Evolutionary conservation across 1,140 invertebrate genomes (phyloP), one percentile per base, ranked within the genome.

Genomic region (Oryzaephilus surinamensis): DNA sequence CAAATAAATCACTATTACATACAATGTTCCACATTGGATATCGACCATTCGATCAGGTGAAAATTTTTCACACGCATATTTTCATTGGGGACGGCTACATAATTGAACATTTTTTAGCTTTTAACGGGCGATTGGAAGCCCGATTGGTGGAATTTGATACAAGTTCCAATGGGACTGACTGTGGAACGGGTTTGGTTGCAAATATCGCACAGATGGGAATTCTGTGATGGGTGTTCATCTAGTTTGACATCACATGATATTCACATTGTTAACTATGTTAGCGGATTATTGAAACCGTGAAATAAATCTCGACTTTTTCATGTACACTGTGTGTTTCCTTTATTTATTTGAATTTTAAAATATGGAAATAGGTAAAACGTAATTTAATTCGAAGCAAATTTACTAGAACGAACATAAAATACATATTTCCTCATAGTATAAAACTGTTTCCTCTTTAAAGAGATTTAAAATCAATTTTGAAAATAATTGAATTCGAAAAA

Each of bases 11-110:
- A 0, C 60, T 85, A 2, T 58, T 82, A 2, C 74, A 80, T 50
- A 73, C 73, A 12, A 84, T 84, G 80, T 85, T 84, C 52, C 79
- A 81, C 45, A 81, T 85, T 27, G 80, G 77, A 6, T 66, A 74
- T 34, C 61, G 62, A 11, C 70, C 71, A 2, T 84, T 84, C 46
- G 81, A 85, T 65, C 74, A 81, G 63, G 76, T 81, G 58, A 48
- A 39, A 24, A 39, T 14, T 32, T 21, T 38, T 23, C 8, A 38
- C 35, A 15, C 5, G 5, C 14, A 29, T 34, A 26, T 5, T 11
- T n/a, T 24, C 20, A 21, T 6, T 21, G 6, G 10, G 10, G 10
- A 6, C 10, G 21, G 38, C 20, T 33, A 24, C 40, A 18, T 19
- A 35, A 32, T 46, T 35, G 3, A 13, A 38, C 32, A 41, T 15